phyloP scores from a whole-genome alignment of 1,140 invertebrate species.

The Eumeta japonica region DNA sequence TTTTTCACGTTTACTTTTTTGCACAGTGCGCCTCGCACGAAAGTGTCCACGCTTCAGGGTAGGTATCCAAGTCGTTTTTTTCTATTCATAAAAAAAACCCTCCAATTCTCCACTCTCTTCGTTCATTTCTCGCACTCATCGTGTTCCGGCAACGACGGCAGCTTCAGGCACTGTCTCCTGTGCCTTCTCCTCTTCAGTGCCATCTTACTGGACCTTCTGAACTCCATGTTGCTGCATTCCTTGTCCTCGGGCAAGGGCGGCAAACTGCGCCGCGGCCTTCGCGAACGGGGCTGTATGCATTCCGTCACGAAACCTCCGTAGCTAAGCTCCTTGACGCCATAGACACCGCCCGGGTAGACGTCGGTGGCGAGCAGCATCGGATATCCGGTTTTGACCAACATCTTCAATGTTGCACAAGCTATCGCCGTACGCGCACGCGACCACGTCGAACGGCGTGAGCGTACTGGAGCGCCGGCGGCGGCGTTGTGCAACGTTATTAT shows the following conservation, averaged over 20 bases:
- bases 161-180: constrained; percentile 23
- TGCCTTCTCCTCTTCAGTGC: constrained; percentile 26
- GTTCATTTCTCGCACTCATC: no score
- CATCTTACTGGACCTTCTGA: constrained; percentile 26
- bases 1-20: no score
- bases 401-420: constrained; percentile 30
- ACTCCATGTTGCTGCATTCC: constrained; percentile 30
- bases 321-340: constrained; percentile 29
- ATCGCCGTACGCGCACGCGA: no score
- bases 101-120: no score
- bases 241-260: constrained; percentile 44
- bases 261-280: constrained; percentile 27
- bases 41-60: no score
- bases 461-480: constrained; percentile 7
- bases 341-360: constrained; percentile 35
- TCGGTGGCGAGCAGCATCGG: constrained; percentile 17
- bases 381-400: constrained; percentile 2
- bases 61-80: no score
- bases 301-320: constrained; percentile 34
- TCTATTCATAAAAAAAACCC: no score
- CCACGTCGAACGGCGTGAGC: constrained; percentile 17
- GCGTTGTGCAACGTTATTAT: constrained; percentile 6
- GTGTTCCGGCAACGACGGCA: constrained; percentile 36
- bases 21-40: no score
- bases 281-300: constrained; percentile 31